A percentile compares a stretch with the other conserved stretches of the same genome.
Evolutionary conservation across 2,797 vertebrate genomes (phyloP).

Genomic region (Darevskia mixta): DNA sequence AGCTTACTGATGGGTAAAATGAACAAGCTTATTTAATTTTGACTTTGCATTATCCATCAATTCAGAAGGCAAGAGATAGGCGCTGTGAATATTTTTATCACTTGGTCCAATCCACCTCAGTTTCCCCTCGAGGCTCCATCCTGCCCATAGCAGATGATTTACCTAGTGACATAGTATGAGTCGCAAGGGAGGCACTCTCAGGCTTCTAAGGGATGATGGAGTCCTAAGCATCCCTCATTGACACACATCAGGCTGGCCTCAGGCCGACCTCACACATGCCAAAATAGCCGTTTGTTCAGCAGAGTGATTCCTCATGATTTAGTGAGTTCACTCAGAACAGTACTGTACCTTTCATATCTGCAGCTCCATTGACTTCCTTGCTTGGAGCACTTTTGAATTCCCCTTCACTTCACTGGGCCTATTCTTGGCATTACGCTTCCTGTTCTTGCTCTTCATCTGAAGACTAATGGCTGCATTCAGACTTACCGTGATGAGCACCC

Average conservation of each 20-base stretch:
- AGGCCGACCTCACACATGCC: constrained; percentile 18
- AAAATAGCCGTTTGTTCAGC: constrained; percentile 27
- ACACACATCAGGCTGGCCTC: constrained; percentile 4
- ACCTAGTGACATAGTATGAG: background rate
- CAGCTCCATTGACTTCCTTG: constrained; percentile 31
- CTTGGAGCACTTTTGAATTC: constrained; percentile 31
- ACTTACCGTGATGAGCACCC: background rate
- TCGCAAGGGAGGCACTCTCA: background rate
- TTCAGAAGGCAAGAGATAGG: background rate
- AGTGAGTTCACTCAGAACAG: background rate
- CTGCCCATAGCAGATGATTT: constrained; percentile 7
- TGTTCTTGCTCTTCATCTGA: constrained; percentile 1
- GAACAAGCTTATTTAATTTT: constrained; percentile 3
- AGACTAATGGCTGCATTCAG: constrained; percentile 17
- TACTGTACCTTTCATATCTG: constrained; percentile 20
- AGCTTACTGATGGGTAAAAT: constrained; percentile 3
- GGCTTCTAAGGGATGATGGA: constrained; percentile 4
- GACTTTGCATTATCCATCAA: background rate
- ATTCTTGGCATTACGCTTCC: constrained; percentile 12
- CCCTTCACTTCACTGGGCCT: constrained; percentile 4
- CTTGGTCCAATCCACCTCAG: background rate
- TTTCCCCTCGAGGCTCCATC: background rate
- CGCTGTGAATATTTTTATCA: constrained; percentile 10
- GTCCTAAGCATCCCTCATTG: constrained; percentile 9
- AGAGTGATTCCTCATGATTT: constrained; percentile 28